These are phyloP conservation scores for Drosophila guanche DNA, from an alignment of 1,140 invertebrate genomes.

Conservation along the genomic window DNA sequence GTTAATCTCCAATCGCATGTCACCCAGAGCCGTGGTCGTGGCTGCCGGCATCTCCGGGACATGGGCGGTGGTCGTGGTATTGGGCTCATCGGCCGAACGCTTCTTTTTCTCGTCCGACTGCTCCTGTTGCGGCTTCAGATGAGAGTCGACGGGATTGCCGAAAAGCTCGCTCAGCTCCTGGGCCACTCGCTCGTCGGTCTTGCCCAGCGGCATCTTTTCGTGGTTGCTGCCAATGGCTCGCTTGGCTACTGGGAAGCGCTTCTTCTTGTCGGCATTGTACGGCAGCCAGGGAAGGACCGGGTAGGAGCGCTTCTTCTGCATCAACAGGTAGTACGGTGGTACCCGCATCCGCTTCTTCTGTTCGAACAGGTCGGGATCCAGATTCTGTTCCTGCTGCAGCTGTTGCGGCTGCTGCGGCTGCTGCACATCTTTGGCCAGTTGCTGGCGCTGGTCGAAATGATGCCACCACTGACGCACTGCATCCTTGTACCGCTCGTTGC, in stretches of 20 bases:
- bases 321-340: conserved; percentile 85
- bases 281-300: conserved; percentile 82
- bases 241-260: conserved; percentile 87
- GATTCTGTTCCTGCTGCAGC: conserved; percentile 7
- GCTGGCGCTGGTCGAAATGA: conserved; percentile 85
- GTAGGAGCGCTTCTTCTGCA: conserved; percentile 83
- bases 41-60: conserved; percentile 33
- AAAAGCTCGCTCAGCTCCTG: conserved; percentile 84
- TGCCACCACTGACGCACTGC: conserved; percentile 85
- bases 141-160: conserved; percentile 76
- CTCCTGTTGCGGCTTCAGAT: conserved; percentile 4
- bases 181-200: conserved; percentile 79
- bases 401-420: conserved; percentile 52
- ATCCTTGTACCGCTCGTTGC: conserved; percentile 85
- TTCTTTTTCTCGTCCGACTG: conserved; percentile 84
- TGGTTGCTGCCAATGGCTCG: conserved; percentile 80
- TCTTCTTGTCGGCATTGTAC: conserved; percentile 82
- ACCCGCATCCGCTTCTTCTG: conserved; percentile 85
- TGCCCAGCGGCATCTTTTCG: conserved; percentile 43
- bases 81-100: conserved; percentile 82
- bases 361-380: conserved; percentile 78
- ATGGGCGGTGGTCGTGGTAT: conserved; percentile 74
- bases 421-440: conserved; percentile 51
- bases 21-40: conserved; percentile 59
- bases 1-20: conserved; percentile 73